Evolutionary conservation across 2,888 invertebrate genomes (phyloP).

Genomic region (Strigamia crassipes): DNA sequence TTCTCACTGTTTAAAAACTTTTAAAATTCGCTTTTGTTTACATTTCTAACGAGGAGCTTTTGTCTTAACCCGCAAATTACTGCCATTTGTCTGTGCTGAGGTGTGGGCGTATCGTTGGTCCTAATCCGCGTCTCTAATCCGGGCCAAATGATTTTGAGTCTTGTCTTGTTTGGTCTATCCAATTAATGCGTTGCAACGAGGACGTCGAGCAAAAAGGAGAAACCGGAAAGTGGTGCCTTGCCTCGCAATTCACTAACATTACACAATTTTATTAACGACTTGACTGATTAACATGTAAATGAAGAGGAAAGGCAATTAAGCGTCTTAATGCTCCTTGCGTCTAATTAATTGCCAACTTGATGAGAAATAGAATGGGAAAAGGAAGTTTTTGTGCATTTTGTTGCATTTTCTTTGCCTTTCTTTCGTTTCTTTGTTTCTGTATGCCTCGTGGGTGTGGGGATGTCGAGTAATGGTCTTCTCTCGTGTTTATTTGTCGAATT

Average conservation of each 20-base stretch:
- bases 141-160: slow-evolving; percentile 34
- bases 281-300: slow-evolving; percentile 42
- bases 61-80: slow-evolving; percentile 42
- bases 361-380: not conserved
- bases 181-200: slow-evolving; percentile 38
- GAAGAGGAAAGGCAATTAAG: slow-evolving; percentile 37
- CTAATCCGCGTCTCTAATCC: slow-evolving; percentile 33
- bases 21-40: slow-evolving; percentile 20
- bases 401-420: not conserved
- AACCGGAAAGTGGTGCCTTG: slow-evolving; percentile 3
- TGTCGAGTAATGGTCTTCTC: slow-evolving; percentile 15
- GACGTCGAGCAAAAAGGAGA: not conserved
- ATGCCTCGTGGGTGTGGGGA: not conserved
- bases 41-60: slow-evolving; percentile 14
- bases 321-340: slow-evolving; percentile 3
- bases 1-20: not conserved
- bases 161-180: slow-evolving; percentile 40
- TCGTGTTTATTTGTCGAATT: slow-evolving; percentile 39
- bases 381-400: not conserved
- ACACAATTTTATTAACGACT: slow-evolving; percentile 30
- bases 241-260: not conserved
- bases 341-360: slow-evolving; percentile 28
- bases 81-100: slow-evolving; percentile 20
- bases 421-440: not conserved
- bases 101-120: slow-evolving; percentile 30